A percentile compares a stretch with the other conserved stretches of the same genome.
phyloP scores from a whole-genome alignment of 2,113 vertebrate genomes.

The Crotalus helleri region DNA sequence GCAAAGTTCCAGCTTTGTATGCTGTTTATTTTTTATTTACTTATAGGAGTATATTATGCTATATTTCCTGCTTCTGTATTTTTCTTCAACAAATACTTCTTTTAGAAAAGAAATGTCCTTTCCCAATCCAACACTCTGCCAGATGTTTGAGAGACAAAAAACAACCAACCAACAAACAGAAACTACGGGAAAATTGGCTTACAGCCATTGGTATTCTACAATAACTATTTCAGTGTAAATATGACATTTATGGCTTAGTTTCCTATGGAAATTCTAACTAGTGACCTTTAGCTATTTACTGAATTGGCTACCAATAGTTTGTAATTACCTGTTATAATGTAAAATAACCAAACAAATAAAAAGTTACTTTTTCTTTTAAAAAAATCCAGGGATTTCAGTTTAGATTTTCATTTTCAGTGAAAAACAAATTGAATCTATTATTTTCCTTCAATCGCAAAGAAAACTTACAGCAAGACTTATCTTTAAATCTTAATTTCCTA shows the following conservation, averaged over 20 bases:
- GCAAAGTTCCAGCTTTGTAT: constrained; percentile 9
- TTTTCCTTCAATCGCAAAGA: too few species aligned
- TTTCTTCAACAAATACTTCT: constrained; percentile 1
- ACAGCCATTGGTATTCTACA: constrained; percentile 29
- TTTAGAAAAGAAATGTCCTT: neutral
- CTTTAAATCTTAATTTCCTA: neutral
- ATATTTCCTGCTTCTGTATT: constrained; percentile 7
- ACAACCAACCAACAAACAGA: constrained; percentile 10
- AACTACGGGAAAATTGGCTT: neutral
- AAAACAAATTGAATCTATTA: neutral
- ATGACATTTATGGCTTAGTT: constrained; percentile 51
- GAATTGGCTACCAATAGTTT: constrained; percentile 37
- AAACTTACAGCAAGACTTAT: neutral
- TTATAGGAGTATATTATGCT: neutral
- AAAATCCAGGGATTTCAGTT: neutral
- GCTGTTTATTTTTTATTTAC: constrained; percentile 30
- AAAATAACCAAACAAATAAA: neutral
- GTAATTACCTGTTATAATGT: constrained; percentile 16
- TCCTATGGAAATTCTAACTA: constrained; percentile 39
- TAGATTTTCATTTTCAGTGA: neutral
- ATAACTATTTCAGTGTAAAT: constrained; percentile 53
- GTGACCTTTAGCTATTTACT: constrained; percentile 50
- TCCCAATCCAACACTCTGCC: neutral
- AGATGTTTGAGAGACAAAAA: constrained; percentile 20
- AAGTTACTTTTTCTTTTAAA: neutral